Conservation (phyloP, 1,140 invertebrate genomes). For the Pteromalus puparum region DNA sequence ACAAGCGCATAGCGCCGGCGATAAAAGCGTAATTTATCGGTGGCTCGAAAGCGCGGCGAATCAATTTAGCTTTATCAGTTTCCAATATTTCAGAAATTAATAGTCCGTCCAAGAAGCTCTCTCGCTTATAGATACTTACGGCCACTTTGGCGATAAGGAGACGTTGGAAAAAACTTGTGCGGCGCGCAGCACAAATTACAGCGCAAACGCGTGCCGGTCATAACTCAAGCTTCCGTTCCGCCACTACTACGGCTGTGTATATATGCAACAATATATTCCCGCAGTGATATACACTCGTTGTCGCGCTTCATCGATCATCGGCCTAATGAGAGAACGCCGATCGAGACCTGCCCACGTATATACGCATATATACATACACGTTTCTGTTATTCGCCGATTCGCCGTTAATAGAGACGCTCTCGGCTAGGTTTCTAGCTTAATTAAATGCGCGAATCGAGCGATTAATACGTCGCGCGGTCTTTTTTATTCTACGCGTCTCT, state of each 20-base stretch:
- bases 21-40: background rate
- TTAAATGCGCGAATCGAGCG: constrained; percentile 31
- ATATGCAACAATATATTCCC: background rate
- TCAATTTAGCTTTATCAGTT: constrained; percentile 17
- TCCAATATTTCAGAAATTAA: constrained; percentile 27
- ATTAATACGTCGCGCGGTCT: background rate
- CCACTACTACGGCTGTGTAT: background rate
- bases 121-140: background rate
- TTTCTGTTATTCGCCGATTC: background rate
- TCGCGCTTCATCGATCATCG: constrained; percentile 14
- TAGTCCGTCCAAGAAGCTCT: background rate
- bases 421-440: background rate
- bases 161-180: background rate
- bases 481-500: background rate
- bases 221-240: constrained; percentile 16
- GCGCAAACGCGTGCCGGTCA: background rate
- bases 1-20: background rate
- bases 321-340: background rate
- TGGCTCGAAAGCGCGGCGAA: background rate
- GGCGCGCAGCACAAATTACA: background rate
- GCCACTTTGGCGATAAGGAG: background rate
- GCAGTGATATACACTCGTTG: background rate
- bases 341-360: no score
- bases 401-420: constrained; percentile 37
- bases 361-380: no score